Conservation (phyloP, 2,797 vertebrate genomes). For the Microctenopoma steveboyesi region DNA sequence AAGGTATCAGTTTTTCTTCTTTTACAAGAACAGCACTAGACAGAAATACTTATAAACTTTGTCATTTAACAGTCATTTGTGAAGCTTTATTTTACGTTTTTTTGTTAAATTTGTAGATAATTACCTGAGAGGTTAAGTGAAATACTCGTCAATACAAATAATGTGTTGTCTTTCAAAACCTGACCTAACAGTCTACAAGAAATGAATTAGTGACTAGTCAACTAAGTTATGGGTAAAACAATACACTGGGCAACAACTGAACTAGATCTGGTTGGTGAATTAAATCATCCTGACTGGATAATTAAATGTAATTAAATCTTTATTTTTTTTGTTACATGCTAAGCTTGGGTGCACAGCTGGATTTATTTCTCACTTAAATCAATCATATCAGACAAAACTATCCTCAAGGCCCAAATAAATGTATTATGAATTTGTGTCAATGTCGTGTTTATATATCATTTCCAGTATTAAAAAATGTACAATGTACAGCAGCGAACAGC, state of each 20-base stretch:
- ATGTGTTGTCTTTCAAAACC: constrained; percentile 4
- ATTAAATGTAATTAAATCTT: constrained; percentile 71
- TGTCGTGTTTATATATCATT: constrained; percentile 44
- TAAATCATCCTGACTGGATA: constrained; percentile 55
- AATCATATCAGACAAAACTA: constrained; percentile 61
- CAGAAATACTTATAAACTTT: not conserved
- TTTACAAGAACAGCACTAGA: not conserved
- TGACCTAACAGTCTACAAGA: not conserved
- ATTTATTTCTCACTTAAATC: constrained; percentile 62
- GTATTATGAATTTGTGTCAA: constrained; percentile 38
- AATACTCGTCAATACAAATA: not conserved
- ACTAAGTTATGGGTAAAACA: constrained; percentile 10
- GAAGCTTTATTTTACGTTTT: not conserved
- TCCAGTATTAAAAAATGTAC: constrained; percentile 15
- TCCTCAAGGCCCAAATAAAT: constrained; percentile 68
- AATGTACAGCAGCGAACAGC: not conserved
- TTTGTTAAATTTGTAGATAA: not conserved
- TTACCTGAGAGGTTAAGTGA: not conserved
- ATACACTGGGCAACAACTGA: constrained; percentile 1
- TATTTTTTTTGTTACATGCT: constrained; percentile 53
- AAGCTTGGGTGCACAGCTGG: constrained; percentile 21
- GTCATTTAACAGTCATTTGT: not conserved
- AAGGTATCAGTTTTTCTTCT: not conserved
- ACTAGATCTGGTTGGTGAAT: constrained; percentile 32
- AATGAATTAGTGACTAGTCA: not conserved